Conservation (phyloP, 2,113 vertebrate species). For the Petrocephalus zakoni region DNA sequence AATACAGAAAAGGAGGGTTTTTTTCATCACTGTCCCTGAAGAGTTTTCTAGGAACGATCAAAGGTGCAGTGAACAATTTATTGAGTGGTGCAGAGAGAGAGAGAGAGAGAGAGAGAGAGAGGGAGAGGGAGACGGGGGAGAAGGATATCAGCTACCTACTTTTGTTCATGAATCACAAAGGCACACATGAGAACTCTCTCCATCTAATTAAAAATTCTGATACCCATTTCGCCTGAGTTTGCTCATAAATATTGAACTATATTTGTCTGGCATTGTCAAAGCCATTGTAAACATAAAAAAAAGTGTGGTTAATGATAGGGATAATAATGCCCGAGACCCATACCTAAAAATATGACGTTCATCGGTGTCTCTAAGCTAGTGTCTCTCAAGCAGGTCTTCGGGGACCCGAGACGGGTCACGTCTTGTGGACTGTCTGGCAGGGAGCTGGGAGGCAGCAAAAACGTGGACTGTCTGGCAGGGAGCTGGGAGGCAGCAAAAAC, state of each 20-base stretch:
- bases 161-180: not conserved
- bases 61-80: slow-evolving; percentile 10
- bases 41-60: slow-evolving; percentile 11
- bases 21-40: not conserved
- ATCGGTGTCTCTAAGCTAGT: not conserved
- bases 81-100: not conserved
- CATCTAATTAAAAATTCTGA: slow-evolving; percentile 1
- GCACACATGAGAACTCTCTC: not conserved
- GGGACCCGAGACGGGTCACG: not conserved
- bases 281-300: not conserved
- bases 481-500: no score
- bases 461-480: no score
- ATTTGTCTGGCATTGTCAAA: slow-evolving; percentile 4
- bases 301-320: not conserved
- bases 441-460: no score
- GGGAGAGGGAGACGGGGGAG: not conserved
- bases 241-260: slow-evolving; percentile 4
- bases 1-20: not conserved
- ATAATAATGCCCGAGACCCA: not conserved
- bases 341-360: not conserved
- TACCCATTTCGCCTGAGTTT: not conserved
- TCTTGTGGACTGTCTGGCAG: not conserved
- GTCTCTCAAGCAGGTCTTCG: not conserved
- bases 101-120: not conserved
- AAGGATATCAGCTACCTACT: not conserved